Percentiles rank a stretch among this genome's conserved stretches.
These are phyloP conservation scores for Mesochorus sp. DNA, from an alignment of 2,888 invertebrate species.

Conservation along the genomic window DNA sequence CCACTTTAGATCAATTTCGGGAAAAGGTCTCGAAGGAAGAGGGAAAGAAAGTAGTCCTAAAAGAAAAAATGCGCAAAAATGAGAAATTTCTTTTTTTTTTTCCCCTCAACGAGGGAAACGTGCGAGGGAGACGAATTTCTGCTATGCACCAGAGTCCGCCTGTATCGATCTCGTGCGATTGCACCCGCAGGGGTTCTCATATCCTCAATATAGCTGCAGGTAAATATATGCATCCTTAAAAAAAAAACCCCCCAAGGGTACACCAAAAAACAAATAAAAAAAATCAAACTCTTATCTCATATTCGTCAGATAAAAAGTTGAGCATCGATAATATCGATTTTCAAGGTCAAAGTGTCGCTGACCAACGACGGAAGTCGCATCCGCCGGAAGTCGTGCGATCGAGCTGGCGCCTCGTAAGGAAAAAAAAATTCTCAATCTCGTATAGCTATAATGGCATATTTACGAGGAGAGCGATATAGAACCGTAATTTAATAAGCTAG, in stretches of 20 bases:
- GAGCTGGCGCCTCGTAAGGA: conserved; percentile 28
- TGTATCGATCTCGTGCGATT: conserved; percentile 60
- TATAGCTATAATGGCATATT: too few species aligned
- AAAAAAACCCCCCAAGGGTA: too few species aligned
- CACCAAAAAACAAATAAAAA: too few species aligned
- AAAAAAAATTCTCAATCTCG: background rate
- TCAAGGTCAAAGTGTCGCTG: conserved; percentile 64
- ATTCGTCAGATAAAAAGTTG: too few species aligned
- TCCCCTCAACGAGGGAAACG: background rate
- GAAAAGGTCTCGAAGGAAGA: conserved; percentile 9
- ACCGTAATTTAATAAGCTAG: too few species aligned
- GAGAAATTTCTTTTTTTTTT: too few species aligned
- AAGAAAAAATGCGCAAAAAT: background rate
- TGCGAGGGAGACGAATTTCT: conserved; percentile 52
- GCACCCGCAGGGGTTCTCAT: conserved; percentile 58
- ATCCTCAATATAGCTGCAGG: background rate
- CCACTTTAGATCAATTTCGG: conserved; percentile 16
- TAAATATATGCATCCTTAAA: background rate
- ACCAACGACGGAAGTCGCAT: conserved; percentile 66
- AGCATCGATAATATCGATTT: conserved; percentile 16
- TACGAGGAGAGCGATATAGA: too few species aligned
- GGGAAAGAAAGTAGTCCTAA: background rate
- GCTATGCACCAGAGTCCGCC: conserved; percentile 43
- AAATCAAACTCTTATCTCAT: too few species aligned
- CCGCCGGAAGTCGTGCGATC: conserved; percentile 67